These are phyloP conservation scores for Busseola fusca DNA, from an alignment of 2,888 invertebrate species.

Conservation along the genomic window DNA sequence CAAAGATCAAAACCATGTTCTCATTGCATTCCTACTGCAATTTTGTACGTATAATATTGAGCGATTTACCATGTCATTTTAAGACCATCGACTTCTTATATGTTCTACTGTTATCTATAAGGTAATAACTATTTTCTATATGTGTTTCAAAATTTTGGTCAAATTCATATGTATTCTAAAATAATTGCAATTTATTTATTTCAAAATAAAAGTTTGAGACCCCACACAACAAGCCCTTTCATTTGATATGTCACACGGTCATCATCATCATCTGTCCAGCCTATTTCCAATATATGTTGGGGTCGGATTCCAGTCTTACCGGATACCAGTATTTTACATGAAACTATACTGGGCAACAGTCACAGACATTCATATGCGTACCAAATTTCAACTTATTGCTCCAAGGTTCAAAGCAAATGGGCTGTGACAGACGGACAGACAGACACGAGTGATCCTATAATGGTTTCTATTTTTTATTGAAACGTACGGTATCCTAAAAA, in stretches of 20 bases:
- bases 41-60: not conserved
- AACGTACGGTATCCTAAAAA: not conserved
- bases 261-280: not conserved
- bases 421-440: not conserved
- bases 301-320: too few species aligned
- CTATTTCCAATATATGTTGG: too few species aligned
- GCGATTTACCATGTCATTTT: not conserved
- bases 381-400: not conserved
- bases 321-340: too few species aligned
- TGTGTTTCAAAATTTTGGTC: not conserved
- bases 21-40: not conserved
- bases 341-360: too few species aligned
- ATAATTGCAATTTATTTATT: too few species aligned
- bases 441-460: not conserved
- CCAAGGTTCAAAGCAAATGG: not conserved
- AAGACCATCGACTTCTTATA: too few species aligned
- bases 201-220: too few species aligned
- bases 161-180: too few species aligned
- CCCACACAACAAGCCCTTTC: not conserved
- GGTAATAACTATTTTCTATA: not conserved
- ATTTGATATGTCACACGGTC: not conserved
- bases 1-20: not conserved
- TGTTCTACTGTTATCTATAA: not conserved
- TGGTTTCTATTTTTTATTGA: not conserved
- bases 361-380: not conserved